Percentiles rank a stretch among this genome's conserved stretches.
Evolutionary conservation across 1,140 invertebrate genomes (phyloP).

Genomic region (Phthorimaea operculella): DNA sequence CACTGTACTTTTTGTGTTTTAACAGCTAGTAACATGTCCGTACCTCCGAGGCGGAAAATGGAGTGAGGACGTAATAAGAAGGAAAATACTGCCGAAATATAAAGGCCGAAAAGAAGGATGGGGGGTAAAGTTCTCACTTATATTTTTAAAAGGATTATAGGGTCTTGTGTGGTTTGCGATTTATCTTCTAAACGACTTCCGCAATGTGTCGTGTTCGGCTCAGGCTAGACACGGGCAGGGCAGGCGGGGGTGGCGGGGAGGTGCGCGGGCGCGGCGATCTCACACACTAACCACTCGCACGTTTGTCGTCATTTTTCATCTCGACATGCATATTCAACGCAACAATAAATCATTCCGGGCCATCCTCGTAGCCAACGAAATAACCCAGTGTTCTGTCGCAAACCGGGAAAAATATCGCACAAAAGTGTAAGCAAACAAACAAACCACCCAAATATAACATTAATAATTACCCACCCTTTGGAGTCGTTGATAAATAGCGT

Average conservation of each 20-base stretch:
- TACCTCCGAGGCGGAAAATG: too few species aligned
- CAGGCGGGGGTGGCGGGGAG: slow-evolving; percentile 9
- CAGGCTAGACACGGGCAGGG: slow-evolving; percentile 6
- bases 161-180: slow-evolving; percentile 40
- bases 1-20: not conserved
- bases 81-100: not conserved
- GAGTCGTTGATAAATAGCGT: slow-evolving; percentile 60
- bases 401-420: slow-evolving; percentile 49
- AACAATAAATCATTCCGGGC: slow-evolving; percentile 61
- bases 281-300: slow-evolving; percentile 26
- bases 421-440: slow-evolving; percentile 54
- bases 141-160: slow-evolving; percentile 46
- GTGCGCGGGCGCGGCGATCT: slow-evolving; percentile 3
- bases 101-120: slow-evolving; percentile 13
- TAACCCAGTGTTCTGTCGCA: slow-evolving; percentile 53
- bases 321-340: slow-evolving; percentile 65
- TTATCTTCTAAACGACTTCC: slow-evolving; percentile 61
- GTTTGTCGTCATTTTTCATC: slow-evolving; percentile 63
- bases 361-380: slow-evolving; percentile 48
- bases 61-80: not conserved
- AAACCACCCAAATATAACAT: slow-evolving; percentile 54
- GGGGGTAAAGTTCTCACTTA: slow-evolving; percentile 24
- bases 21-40: not conserved
- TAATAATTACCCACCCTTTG: slow-evolving; percentile 64
- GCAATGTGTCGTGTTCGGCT: slow-evolving; percentile 31